These are phyloP conservation scores for Phyllopteryx taeniolatus DNA, from an alignment of 2,113 vertebrate genomes.

Conservation along the genomic window DNA sequence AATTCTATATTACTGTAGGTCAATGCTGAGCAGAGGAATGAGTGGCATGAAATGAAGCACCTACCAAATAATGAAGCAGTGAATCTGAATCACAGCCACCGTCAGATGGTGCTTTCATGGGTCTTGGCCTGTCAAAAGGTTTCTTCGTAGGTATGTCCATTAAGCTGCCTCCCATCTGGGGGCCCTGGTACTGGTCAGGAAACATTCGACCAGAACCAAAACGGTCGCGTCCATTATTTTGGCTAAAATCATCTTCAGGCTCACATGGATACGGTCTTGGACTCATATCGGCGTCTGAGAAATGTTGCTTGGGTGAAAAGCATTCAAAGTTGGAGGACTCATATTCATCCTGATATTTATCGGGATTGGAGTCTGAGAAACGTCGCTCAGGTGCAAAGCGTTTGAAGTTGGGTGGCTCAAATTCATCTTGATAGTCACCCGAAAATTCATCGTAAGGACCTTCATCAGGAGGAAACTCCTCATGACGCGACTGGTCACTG, in stretches of 20 bases:
- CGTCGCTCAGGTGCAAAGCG: slow-evolving; percentile 34
- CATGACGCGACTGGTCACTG: slow-evolving; percentile 45
- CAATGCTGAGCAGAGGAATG: background rate
- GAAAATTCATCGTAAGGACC: slow-evolving; percentile 45
- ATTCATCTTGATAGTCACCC: slow-evolving; percentile 47
- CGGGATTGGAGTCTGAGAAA: slow-evolving; percentile 19
- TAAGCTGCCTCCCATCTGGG: slow-evolving; percentile 22
- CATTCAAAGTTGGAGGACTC: slow-evolving; percentile 38
- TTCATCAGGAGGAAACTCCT: slow-evolving; percentile 43
- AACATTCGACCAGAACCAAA: slow-evolving; percentile 35
- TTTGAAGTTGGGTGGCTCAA: slow-evolving; percentile 32
- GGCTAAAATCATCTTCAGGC: slow-evolving; percentile 43
- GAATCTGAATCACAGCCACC: slow-evolving; percentile 51
- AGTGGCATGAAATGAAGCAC: background rate
- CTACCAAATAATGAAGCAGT: slow-evolving; percentile 71
- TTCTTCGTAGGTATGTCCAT: slow-evolving; percentile 40
- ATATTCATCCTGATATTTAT: slow-evolving; percentile 45
- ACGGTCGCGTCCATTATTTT: slow-evolving; percentile 19
- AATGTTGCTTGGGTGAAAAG: slow-evolving; percentile 32
- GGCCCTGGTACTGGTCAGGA: slow-evolving; percentile 37
- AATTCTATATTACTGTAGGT: too few relatives aligned
- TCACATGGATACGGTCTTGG: slow-evolving; percentile 46
- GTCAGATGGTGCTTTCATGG: slow-evolving; percentile 44
- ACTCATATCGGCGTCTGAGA: slow-evolving; percentile 41
- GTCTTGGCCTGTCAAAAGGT: slow-evolving; percentile 34